Evolutionary conservation across 1,140 invertebrate species (phyloP), one percentile per base, ranked within the genome.

Genomic region (Pararge aegeria): DNA sequence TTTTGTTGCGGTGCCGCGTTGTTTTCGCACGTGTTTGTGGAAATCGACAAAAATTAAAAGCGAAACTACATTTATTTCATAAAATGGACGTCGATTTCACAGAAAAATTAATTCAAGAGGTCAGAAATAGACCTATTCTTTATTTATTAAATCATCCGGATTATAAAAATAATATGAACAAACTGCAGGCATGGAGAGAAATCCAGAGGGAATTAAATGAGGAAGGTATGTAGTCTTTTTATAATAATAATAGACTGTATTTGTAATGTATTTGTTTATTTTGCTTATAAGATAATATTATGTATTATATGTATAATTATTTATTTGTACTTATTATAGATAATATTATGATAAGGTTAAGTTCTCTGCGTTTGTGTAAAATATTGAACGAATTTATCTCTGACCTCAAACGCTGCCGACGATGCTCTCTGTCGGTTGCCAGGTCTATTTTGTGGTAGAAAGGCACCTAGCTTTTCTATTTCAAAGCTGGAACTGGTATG

Each of bases 11-110:
- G 52, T 54, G 34, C 52, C 52, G 52, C 52, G 52, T 54, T 54
- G 37, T 54, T 54, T 54, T 54, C 54, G 54, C 54, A 55, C 54
- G 54, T 55, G 54, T 55, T 55, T 55, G 54, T 55, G 24, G 38
- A 46, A 55, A 19, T 55, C 40, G 30, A 54, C 52, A 40, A 42
- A 40, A 54, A 54, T 54, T n/a, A 54, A 54, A 42, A 54, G 37
- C 51, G 51, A 38, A 53, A 53, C 51, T 53, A 53, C 51, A 38
- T 53, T 53, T 34, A 37, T 53, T 53, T 53, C 16, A 34, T 19
- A 53, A 34, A 53, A 53, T 53, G 51, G 34, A 53, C 51, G 51
- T 53, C 51, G 51, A 53, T 53, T 53, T 53, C 19, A 53, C 34
- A 38, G 34, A 53, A 18, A 53, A 53, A 38, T 53, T 38, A 53